Conservation (phyloP, 1,140 invertebrate genomes). For the Brachionus koreanus region DNA sequence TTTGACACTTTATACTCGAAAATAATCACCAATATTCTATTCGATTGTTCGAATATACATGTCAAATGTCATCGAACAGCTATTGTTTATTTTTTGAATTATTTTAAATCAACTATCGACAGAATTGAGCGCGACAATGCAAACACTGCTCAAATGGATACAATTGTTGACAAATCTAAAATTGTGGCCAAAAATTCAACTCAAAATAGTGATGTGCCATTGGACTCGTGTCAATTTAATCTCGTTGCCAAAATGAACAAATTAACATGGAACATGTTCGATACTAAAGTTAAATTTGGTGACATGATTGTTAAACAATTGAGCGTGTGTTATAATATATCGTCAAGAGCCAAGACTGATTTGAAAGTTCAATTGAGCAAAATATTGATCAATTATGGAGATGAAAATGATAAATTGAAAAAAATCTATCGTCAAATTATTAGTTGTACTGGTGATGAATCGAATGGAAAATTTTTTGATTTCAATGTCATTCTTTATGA, state of each 20-base stretch:
- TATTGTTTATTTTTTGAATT: constrained; percentile 15
- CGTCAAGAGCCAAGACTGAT: not conserved
- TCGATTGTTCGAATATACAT: constrained; percentile 38
- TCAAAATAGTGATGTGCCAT: not conserved
- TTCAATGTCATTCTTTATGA: not conserved
- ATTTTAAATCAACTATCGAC: constrained; percentile 4
- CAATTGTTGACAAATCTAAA: not conserved
- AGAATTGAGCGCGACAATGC: not conserved
- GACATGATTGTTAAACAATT: constrained; percentile 12
- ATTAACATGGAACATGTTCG: constrained; percentile 37
- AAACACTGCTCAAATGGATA: not conserved
- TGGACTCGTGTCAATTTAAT: constrained; percentile 1
- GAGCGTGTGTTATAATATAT: not conserved
- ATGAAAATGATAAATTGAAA: not conserved
- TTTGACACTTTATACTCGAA: constrained; percentile 1
- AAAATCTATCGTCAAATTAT: constrained; percentile 24
- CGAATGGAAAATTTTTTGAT: constrained; percentile 14
- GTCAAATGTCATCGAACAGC: constrained; percentile 40
- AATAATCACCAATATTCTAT: constrained; percentile 19
- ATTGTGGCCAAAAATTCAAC: not conserved
- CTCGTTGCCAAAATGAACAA: constrained; percentile 37
- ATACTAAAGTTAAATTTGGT: not conserved
- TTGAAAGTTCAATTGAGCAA: constrained; percentile 4
- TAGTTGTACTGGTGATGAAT: constrained; percentile 14
- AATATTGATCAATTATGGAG: constrained; percentile 28